Evolutionary conservation across 2,113 vertebrate genomes (phyloP).

Genomic region (Festucalex cinctus): DNA sequence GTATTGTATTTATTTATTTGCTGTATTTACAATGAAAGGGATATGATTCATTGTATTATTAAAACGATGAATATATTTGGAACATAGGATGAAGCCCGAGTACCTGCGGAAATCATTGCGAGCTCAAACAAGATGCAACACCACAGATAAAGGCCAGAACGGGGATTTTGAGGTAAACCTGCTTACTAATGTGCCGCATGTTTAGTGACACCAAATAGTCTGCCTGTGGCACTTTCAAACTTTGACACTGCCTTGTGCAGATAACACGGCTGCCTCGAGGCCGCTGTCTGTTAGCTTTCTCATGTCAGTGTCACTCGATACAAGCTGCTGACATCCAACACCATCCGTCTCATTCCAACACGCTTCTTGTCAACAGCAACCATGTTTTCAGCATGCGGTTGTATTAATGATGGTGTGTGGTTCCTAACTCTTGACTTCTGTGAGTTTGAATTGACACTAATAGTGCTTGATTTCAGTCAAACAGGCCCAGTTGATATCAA

Average conservation of each 20-base stretch:
- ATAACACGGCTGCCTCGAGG: background rate
- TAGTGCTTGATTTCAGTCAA: background rate
- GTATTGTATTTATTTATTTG: background rate
- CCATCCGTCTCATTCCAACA: slow-evolving; percentile 14
- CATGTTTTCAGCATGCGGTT: background rate
- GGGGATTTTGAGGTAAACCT: background rate
- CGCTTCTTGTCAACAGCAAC: slow-evolving; percentile 14
- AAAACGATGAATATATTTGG: background rate
- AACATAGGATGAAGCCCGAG: too few relatives aligned
- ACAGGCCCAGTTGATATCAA: background rate
- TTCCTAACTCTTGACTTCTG: background rate
- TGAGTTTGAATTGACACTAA: background rate
- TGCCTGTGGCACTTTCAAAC: background rate
- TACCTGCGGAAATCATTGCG: too few relatives aligned
- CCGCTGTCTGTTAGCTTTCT: slow-evolving; percentile 2
- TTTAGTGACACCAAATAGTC: background rate
- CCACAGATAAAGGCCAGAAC: too few relatives aligned
- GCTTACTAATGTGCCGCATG: background rate
- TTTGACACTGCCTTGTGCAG: background rate
- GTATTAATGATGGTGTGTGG: background rate
- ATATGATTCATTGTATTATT: background rate
- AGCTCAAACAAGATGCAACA: too few relatives aligned
- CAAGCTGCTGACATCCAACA: slow-evolving; percentile 17
- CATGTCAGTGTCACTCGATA: slow-evolving; percentile 21
- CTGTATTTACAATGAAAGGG: background rate